These are phyloP conservation scores for Alviniconcha strummeri DNA, from an alignment of 2,888 invertebrate species.

Conservation along the genomic window DNA sequence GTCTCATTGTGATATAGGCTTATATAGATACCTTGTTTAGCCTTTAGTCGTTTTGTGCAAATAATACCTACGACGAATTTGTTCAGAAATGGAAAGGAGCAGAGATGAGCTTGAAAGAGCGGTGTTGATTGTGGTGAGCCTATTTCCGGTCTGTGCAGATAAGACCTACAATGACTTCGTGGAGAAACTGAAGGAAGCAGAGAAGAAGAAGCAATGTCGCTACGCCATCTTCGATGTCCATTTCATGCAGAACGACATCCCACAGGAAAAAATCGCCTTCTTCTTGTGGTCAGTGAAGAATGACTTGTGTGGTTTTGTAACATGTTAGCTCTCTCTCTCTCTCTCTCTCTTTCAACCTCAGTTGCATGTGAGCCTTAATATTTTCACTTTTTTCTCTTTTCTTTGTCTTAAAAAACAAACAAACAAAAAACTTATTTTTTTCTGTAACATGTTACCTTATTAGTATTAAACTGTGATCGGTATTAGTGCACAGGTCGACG, in stretches of 20 bases:
- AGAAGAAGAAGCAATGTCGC: slow-evolving; percentile 90
- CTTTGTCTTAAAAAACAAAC: too few species aligned
- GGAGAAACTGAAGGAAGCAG: slow-evolving; percentile 86
- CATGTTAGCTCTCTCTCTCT: background rate
- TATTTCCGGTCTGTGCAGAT: slow-evolving; percentile 52
- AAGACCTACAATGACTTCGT: slow-evolving; percentile 96
- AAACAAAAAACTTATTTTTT: too few species aligned
- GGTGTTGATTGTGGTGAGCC: background rate
- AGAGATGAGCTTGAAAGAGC: background rate
- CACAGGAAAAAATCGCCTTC: slow-evolving; percentile 64
- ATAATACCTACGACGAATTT: too few species aligned
- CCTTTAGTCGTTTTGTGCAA: too few species aligned
- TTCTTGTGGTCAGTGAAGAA: slow-evolving; percentile 62
- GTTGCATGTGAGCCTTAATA: too few species aligned
- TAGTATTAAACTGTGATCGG: too few species aligned
- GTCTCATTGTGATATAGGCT: too few species aligned
- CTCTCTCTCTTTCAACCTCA: background rate
- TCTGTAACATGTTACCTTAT: too few species aligned
- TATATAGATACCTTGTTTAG: too few species aligned
- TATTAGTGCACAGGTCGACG: too few species aligned
- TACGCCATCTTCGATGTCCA: slow-evolving; percentile 97
- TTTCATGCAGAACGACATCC: slow-evolving; percentile 80
- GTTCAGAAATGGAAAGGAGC: too few species aligned
- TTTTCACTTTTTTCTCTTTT: background rate
- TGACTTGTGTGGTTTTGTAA: background rate